A percentile compares a stretch with the other conserved stretches of the same genome.
Conservation (phyloP, 2,113 vertebrate genomes). For the Cryptomyrus ogoouensis region DNA sequence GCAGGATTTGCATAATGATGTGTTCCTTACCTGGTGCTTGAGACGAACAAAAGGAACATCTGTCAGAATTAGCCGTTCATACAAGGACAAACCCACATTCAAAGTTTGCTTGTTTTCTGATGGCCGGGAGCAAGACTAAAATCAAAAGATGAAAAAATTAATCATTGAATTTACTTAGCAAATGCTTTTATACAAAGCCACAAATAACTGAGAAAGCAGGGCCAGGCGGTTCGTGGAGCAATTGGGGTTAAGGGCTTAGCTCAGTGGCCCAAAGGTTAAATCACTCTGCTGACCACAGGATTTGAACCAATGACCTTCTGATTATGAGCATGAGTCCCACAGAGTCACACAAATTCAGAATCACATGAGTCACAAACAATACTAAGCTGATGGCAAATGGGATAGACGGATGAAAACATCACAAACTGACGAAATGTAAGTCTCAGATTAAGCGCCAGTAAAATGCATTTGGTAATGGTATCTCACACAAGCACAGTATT, state of each 20-base stretch:
- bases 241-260: background rate
- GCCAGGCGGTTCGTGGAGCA: background rate
- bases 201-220: no score
- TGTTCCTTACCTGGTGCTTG: conserved; percentile 37
- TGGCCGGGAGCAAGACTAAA: background rate
- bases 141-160: background rate
- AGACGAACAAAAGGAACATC: conserved; percentile 31
- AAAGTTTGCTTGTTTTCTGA: conserved; percentile 34
- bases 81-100: conserved; percentile 27
- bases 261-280: background rate
- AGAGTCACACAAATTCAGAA: background rate
- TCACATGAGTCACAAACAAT: background rate
- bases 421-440: background rate
- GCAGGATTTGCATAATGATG: background rate
- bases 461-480: background rate
- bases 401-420: background rate
- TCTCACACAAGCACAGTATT: background rate
- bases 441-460: background rate
- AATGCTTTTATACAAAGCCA: background rate
- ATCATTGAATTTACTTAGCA: background rate
- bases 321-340: background rate
- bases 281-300: background rate
- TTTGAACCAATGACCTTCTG: background rate
- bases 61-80: conserved; percentile 40
- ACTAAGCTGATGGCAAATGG: background rate